Evolutionary conservation across 1,140 invertebrate genomes (phyloP).

Genomic region (Lordiphosa mommai): DNA sequence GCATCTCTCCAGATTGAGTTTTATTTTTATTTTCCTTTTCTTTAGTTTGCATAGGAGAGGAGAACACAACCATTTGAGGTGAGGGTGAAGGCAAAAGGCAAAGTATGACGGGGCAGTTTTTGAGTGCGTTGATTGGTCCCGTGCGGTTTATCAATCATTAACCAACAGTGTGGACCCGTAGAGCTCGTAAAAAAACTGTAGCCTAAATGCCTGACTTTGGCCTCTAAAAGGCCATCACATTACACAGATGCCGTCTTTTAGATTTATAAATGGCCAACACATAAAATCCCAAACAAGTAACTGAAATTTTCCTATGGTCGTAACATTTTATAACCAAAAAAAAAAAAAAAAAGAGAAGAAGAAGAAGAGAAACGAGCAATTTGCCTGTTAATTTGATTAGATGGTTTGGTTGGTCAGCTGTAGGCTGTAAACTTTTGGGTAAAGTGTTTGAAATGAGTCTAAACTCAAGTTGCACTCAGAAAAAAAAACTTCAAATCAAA

Average conservation of each 20-base stretch:
- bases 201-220: constrained; percentile 39
- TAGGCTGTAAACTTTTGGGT: too few relatives aligned
- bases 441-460: too few relatives aligned
- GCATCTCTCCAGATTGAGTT: constrained; percentile 37
- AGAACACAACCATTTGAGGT: background rate
- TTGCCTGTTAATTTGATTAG: constrained; percentile 53
- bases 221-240: constrained; percentile 64
- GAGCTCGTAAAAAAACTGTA: constrained; percentile 52
- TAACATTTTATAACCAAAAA: constrained; percentile 41
- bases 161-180: constrained; percentile 30
- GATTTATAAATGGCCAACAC: constrained; percentile 48
- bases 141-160: constrained; percentile 74
- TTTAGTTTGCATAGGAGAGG: constrained; percentile 39
- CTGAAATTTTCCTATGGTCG: constrained; percentile 37
- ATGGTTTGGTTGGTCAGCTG: background rate
- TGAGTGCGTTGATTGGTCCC: constrained; percentile 60
- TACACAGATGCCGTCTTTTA: constrained; percentile 44
- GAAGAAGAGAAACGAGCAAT: constrained; percentile 25
- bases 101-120: constrained; percentile 45
- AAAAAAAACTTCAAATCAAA: too few relatives aligned
- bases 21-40: constrained; percentile 12
- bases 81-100: constrained; percentile 1
- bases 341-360: background rate
- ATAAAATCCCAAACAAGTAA: constrained; percentile 31
- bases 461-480: background rate